Percentiles rank a stretch among this genome's conserved stretches.
Evolutionary conservation across 2,113 vertebrate species (phyloP).

Genomic region (Chaetorhynchus papuensis): DNA sequence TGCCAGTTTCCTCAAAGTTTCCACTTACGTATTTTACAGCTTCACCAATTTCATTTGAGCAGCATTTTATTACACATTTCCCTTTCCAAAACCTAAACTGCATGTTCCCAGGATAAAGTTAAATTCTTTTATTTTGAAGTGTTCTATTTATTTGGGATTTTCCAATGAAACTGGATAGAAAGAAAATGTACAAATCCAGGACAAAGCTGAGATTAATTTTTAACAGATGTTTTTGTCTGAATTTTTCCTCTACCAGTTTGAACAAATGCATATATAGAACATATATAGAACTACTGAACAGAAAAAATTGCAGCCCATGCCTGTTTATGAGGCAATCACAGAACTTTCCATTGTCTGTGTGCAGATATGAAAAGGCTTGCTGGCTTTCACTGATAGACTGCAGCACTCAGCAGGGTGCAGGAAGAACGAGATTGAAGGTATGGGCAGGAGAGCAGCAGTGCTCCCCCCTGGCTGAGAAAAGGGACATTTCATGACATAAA

Average conservation of each 20-base stretch:
- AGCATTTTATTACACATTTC: constrained; percentile 69
- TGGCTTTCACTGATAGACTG: neutral
- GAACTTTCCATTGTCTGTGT: neutral
- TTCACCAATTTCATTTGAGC: constrained; percentile 72
- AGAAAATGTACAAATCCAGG: constrained; percentile 17
- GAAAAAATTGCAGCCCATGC: neutral
- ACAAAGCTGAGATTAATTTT: constrained; percentile 54
- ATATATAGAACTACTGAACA: neutral
- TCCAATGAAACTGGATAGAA: constrained; percentile 55
- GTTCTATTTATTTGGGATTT: constrained; percentile 67
- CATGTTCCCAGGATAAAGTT: constrained; percentile 83
- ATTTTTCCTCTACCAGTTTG: neutral
- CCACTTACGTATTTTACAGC: constrained; percentile 90
- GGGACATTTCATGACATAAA: neutral
- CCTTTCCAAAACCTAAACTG: constrained; percentile 78
- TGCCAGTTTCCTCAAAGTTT: constrained; percentile 94
- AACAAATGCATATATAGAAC: neutral
- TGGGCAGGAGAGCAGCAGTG: neutral
- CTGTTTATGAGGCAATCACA: neutral
- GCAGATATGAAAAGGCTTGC: neutral
- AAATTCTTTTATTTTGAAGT: constrained; percentile 63
- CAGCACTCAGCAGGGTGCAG: neutral
- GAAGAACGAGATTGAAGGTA: neutral
- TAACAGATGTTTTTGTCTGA: constrained; percentile 42
- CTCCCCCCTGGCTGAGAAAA: neutral